Evolutionary conservation across 2,113 vertebrate genomes (phyloP).

Genomic region (Microcebus lehilahytsara): DNA sequence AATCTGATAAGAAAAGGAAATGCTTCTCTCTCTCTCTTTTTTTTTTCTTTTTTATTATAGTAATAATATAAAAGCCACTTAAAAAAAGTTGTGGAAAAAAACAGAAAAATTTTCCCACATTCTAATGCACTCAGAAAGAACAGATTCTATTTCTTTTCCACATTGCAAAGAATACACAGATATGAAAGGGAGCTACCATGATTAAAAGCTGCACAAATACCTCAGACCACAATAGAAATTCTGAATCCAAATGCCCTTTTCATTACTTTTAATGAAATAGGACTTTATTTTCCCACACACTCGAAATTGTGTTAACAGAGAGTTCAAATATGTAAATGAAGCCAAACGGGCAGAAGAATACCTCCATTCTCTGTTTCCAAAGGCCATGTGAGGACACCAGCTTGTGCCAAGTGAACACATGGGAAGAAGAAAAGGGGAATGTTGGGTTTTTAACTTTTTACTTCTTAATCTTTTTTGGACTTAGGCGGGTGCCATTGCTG

Average conservation of each 20-base stretch:
- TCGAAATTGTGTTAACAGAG: slow-evolving; percentile 62
- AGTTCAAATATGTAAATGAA: slow-evolving; percentile 74
- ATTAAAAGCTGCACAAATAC: slow-evolving; percentile 48
- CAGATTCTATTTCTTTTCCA: neutral
- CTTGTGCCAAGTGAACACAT: slow-evolving; percentile 43
- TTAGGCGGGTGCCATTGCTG: neutral
- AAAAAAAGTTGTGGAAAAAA: neutral
- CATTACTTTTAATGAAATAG: slow-evolving; percentile 71
- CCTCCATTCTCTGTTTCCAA: slow-evolving; percentile 57
- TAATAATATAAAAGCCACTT: slow-evolving; percentile 30
- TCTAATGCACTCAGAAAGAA: slow-evolving; percentile 26
- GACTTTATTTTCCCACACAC: slow-evolving; percentile 71
- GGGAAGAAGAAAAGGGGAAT: neutral
- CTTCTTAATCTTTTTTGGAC: slow-evolving; percentile 23
- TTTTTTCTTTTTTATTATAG: slow-evolving; percentile 37
- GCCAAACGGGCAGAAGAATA: slow-evolving; percentile 56
- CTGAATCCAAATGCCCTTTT: slow-evolving; percentile 66
- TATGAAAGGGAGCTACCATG: slow-evolving; percentile 27
- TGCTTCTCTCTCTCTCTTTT: neutral
- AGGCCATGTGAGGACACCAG: slow-evolving; percentile 51
- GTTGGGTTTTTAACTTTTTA: slow-evolving; percentile 21
- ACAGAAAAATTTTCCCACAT: neutral
- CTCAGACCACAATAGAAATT: slow-evolving; percentile 53
- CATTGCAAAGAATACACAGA: neutral
- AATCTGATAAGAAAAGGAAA: slow-evolving; percentile 55